These are phyloP conservation scores for Micronycteris hirsuta DNA, from an alignment of 2,113 vertebrate genomes.

Conservation along the genomic window DNA sequence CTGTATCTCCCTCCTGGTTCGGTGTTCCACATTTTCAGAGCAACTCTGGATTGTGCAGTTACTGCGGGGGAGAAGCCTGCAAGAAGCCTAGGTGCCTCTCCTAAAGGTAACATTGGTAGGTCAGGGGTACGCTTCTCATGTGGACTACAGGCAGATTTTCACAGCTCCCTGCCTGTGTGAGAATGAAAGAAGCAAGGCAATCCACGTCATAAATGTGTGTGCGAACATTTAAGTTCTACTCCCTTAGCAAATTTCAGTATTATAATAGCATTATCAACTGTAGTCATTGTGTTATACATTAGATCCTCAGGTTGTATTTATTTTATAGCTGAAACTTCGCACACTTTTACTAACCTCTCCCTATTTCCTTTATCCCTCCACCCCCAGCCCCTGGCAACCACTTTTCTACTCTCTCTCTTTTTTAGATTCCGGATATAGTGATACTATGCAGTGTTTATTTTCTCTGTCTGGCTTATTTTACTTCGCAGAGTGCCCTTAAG, in stretches of 20 bases:
- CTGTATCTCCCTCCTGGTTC: accelerated
- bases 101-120: too few species aligned
- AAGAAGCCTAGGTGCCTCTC: neutral
- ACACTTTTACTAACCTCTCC: neutral
- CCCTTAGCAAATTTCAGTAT: neutral
- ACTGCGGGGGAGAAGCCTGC: neutral
- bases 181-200: too few species aligned
- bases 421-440: neutral
- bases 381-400: neutral
- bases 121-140: neutral
- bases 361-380: neutral
- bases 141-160: neutral
- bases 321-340: neutral
- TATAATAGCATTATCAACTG: neutral
- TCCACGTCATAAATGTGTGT: neutral
- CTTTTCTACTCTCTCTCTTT: neutral
- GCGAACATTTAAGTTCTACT: neutral
- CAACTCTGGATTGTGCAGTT: too few species aligned
- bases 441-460: neutral
- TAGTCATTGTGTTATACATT: neutral
- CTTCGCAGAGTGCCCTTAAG: neutral
- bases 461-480: neutral
- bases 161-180: neutral
- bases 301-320: neutral
- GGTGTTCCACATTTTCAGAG: neutral